Conservation (phyloP, 2,113 vertebrate genomes). For the Limanda limanda region DNA sequence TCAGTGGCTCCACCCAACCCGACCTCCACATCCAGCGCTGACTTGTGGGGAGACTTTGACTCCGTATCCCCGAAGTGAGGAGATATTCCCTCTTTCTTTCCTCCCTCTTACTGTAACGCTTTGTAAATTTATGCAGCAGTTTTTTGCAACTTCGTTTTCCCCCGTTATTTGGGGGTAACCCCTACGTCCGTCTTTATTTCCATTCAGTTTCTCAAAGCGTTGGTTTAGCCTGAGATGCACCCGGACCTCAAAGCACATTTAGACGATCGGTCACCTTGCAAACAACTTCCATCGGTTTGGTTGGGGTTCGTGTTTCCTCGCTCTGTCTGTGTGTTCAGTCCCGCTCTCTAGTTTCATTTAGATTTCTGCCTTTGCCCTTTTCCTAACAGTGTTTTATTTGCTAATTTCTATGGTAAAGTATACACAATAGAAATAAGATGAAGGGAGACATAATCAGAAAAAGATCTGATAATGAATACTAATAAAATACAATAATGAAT, state of each 20-base stretch:
- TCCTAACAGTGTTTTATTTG: slow-evolving; percentile 16
- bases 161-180: slow-evolving; percentile 28
- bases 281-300: not conserved
- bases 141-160: slow-evolving; percentile 54
- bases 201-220: not conserved
- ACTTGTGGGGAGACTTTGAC: slow-evolving; percentile 94
- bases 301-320: not conserved
- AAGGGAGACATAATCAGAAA: slow-evolving; percentile 38
- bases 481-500: slow-evolving; percentile 48
- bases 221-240: slow-evolving; percentile 15
- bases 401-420: slow-evolving; percentile 21
- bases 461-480: slow-evolving; percentile 30
- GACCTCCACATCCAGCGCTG: slow-evolving; percentile 67
- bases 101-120: slow-evolving; percentile 12
- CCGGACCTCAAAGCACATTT: slow-evolving; percentile 10
- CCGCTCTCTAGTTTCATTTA: slow-evolving; percentile 12
- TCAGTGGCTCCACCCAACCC: slow-evolving; percentile 63
- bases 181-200: slow-evolving; percentile 10
- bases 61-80: slow-evolving; percentile 90
- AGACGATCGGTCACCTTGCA: not conserved
- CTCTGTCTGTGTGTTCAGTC: slow-evolving; percentile 6
- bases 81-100: not conserved
- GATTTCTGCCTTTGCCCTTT: not conserved
- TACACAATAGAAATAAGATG: slow-evolving; percentile 30
- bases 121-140: slow-evolving; percentile 58